A percentile compares a stretch with the other conserved stretches of the same genome.
phyloP scores from a whole-genome alignment of 2,888 invertebrate genomes.

The Andrena fulva region DNA sequence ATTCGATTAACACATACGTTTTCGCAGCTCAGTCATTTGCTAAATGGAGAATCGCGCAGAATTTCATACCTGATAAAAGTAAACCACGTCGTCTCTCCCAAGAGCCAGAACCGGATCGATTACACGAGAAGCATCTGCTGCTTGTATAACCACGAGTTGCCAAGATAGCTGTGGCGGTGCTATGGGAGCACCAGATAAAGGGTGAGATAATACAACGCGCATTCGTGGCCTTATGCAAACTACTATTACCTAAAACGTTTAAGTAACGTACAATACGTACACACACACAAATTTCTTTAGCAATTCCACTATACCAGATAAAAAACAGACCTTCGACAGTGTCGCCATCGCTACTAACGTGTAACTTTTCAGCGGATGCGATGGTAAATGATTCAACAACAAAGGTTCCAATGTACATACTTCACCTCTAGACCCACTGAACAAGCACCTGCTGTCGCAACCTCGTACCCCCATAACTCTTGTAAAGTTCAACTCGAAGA shows the following conservation, averaged over 20 bases:
- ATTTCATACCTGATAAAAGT: slow-evolving; percentile 91
- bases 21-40: slow-evolving; percentile 1
- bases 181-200: slow-evolving; percentile 89
- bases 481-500: slow-evolving; percentile 96
- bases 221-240: slow-evolving; percentile 92
- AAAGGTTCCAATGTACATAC: slow-evolving; percentile 92
- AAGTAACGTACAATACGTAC: slow-evolving; percentile 78
- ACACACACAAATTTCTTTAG: not conserved
- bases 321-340: slow-evolving; percentile 91
- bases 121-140: slow-evolving; percentile 88
- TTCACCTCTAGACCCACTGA: slow-evolving; percentile 98
- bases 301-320: slow-evolving; percentile 75
- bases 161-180: slow-evolving; percentile 96
- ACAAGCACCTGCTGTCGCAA: slow-evolving; percentile 96
- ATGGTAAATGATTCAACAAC: slow-evolving; percentile 86
- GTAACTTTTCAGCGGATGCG: slow-evolving; percentile 90
- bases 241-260: slow-evolving; percentile 88
- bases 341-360: slow-evolving; percentile 97
- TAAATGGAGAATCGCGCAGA: slow-evolving; percentile 40
- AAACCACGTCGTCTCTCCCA: slow-evolving; percentile 93
- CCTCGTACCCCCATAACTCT: slow-evolving; percentile 94
- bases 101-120: slow-evolving; percentile 95
- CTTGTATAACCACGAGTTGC: slow-evolving; percentile 95
- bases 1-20: slow-evolving; percentile 31
- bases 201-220: slow-evolving; percentile 91